Percentiles rank a stretch among this genome's conserved stretches.
These are phyloP conservation scores for Dicyrtoma fusca DNA, from an alignment of 2,888 invertebrate species.

Conservation along the genomic window DNA sequence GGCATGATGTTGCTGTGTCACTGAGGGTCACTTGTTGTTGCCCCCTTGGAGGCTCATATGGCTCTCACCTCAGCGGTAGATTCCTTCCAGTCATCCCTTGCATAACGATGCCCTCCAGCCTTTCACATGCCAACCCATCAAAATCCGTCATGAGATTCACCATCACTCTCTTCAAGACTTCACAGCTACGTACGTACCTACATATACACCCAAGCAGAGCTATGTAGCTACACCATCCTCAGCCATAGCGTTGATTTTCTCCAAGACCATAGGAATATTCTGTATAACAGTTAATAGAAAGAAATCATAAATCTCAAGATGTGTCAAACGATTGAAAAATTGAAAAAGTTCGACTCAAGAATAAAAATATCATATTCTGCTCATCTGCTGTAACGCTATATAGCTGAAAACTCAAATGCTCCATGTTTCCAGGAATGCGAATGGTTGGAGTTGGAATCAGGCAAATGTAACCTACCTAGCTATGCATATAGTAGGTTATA, in stretches of 20 bases:
- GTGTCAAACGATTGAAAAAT: conserved; percentile 24
- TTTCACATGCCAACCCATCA: conserved; percentile 35
- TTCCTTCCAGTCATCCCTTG: conserved; percentile 51
- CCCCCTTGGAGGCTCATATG: conserved; percentile 48
- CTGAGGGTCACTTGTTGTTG: conserved; percentile 44
- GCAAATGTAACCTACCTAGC: no score
- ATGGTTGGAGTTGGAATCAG: no score
- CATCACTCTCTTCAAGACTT: conserved; percentile 22
- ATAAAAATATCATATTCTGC: conserved; percentile 7
- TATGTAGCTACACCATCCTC: background rate
- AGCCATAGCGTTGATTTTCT: conserved; percentile 4
- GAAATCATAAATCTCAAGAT: conserved; percentile 20
- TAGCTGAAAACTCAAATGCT: no score
- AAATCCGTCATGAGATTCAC: conserved; percentile 29
- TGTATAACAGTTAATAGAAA: conserved; percentile 5
- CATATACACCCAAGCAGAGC: background rate
- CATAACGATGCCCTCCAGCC: conserved; percentile 42
- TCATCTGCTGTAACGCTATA: no score
- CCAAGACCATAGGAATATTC: no score
- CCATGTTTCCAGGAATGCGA: no score
- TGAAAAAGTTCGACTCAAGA: conserved; percentile 14
- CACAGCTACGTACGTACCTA: conserved; percentile 10
- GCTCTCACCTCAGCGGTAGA: conserved; percentile 49
- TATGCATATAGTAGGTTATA: no score
- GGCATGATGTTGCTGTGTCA: conserved; percentile 48